Evolutionary conservation across 1,140 invertebrate species (phyloP).

Genomic region (Caerostris extrusa): DNA sequence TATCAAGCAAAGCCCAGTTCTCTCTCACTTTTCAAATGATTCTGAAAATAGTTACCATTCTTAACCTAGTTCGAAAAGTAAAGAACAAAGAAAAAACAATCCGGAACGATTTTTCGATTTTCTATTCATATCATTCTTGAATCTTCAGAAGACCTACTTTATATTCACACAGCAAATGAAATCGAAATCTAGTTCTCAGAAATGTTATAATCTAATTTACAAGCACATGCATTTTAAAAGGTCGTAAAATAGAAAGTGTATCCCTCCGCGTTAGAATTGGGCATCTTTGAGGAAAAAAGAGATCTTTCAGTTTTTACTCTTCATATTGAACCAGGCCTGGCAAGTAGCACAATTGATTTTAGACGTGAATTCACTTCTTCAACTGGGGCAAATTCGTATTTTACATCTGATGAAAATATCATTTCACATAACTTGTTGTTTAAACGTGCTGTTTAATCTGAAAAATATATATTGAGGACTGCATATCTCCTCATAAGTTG

Average conservation of each 20-base stretch:
- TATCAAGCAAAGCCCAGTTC: neutral
- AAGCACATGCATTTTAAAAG: slow-evolving; percentile 40
- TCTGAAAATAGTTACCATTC: slow-evolving; percentile 25
- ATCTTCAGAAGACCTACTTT: slow-evolving; percentile 44
- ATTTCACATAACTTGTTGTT: too few species aligned
- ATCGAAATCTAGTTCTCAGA: slow-evolving; percentile 28
- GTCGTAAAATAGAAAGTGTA: slow-evolving; percentile 68
- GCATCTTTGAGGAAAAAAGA: neutral
- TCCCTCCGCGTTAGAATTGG: neutral
- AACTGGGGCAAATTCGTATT: too few species aligned
- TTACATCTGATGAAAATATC: too few species aligned
- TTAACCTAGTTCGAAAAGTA: neutral
- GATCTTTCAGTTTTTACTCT: slow-evolving; percentile 37
- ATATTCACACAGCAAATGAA: slow-evolving; percentile 68
- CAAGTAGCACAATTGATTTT: slow-evolving; percentile 56
- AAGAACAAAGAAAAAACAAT: neutral
- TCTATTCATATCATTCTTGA: neutral
- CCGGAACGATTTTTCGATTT: neutral
- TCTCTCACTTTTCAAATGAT: slow-evolving; percentile 4
- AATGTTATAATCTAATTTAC: slow-evolving; percentile 76
- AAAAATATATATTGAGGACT: too few species aligned
- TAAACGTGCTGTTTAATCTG: too few species aligned
- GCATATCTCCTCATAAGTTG: too few species aligned
- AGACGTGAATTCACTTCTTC: slow-evolving; percentile 20
- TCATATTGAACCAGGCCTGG: neutral